Evolutionary conservation across 2,797 vertebrate species (phyloP).

Genomic region (Euphonia xanthogaster): DNA sequence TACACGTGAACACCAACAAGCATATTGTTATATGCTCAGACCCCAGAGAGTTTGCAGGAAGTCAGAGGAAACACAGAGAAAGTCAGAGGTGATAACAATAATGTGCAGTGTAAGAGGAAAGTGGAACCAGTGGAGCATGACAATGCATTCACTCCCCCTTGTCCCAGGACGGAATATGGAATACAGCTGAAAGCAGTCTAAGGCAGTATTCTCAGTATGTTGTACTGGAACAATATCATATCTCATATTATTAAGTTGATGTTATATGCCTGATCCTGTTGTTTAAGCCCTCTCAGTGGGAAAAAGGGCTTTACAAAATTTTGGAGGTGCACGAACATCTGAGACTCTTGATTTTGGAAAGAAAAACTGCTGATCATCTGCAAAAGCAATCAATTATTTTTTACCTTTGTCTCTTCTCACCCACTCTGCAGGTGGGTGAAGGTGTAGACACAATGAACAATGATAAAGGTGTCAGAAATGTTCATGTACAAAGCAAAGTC

Average conservation of each 20-base stretch:
- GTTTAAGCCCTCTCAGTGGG: neutral
- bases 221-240: neutral
- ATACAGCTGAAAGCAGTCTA: neutral
- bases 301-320: neutral
- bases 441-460: neutral
- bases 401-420: neutral
- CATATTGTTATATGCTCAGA: neutral
- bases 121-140: neutral
- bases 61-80: neutral
- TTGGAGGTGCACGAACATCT: neutral
- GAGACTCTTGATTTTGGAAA: neutral
- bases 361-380: neutral
- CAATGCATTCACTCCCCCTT: neutral
- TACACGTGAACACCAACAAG: neutral
- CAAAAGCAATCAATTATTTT: neutral
- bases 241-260: neutral
- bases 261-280: neutral
- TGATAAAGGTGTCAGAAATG: neutral
- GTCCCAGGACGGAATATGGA: neutral
- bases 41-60: neutral
- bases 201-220: neutral
- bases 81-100: neutral
- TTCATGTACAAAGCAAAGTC: neutral
- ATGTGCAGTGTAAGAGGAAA: neutral
- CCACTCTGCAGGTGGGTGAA: neutral